A percentile compares a stretch with the other conserved stretches of the same genome.
These are phyloP conservation scores for Melinaea menophilus DNA, from an alignment of 2,888 invertebrate species.

Conservation along the genomic window DNA sequence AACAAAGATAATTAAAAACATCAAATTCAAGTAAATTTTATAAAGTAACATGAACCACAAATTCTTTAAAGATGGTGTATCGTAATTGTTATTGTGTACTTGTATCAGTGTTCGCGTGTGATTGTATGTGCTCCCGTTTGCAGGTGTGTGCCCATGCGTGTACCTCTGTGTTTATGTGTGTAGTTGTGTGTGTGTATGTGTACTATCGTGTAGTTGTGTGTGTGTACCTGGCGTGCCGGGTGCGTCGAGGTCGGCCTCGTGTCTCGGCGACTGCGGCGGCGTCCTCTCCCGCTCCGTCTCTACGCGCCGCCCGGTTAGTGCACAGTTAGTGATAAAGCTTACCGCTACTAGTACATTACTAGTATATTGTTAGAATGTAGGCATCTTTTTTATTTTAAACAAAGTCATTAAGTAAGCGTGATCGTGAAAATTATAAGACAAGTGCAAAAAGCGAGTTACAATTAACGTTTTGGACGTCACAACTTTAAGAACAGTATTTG, in stretches of 20 bases:
- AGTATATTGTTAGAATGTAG: constrained; percentile 1
- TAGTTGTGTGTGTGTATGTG: background rate
- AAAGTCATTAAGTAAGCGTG: too few species aligned
- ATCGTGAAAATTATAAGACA: too few species aligned
- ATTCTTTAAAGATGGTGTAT: too few species aligned
- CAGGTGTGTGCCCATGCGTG: background rate
- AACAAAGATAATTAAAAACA: too few species aligned
- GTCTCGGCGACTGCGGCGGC: constrained; percentile 47
- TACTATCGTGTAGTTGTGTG: constrained; percentile 5
- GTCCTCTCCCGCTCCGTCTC: constrained; percentile 49
- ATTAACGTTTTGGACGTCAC: too few species aligned
- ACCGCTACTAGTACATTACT: background rate
- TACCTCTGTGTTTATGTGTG: background rate
- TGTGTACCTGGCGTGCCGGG: constrained; percentile 66
- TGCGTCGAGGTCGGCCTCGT: constrained; percentile 53
- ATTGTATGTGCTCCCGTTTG: background rate
- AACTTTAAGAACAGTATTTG: background rate
- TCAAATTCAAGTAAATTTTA: too few species aligned
- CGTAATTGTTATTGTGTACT: too few species aligned
- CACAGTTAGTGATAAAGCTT: constrained; percentile 28
- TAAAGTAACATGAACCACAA: too few species aligned
- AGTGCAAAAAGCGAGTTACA: too few species aligned
- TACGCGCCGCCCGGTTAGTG: constrained; percentile 31
- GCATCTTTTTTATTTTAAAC: background rate
- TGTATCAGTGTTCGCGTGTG: too few species aligned